Conservation (phyloP, 1,140 invertebrate species). For the Metopolophium dirhodum region DNA sequence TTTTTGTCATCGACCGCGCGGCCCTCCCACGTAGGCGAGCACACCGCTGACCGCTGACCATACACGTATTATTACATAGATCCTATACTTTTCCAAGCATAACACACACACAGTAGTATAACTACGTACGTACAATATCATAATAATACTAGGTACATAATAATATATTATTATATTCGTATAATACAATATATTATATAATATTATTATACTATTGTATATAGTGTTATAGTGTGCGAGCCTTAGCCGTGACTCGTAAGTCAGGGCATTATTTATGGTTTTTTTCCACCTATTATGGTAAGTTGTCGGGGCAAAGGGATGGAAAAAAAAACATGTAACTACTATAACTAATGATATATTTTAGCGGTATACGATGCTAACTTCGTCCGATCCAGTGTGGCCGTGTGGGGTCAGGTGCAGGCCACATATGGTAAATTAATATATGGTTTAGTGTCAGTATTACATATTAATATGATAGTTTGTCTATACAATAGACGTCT, state of each 20-base stretch:
- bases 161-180: background rate
- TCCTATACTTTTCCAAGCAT: background rate
- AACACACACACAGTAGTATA: background rate
- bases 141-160: background rate
- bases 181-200: background rate
- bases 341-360: background rate
- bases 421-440: background rate
- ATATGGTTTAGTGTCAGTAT: background rate
- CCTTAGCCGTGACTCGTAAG: no score
- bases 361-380: background rate
- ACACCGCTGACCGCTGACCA: background rate
- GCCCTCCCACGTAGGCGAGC: slow-evolving; percentile 35
- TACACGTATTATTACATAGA: background rate
- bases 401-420: background rate
- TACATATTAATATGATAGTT: no score
- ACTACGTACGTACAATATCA: background rate
- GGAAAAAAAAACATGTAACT: background rate
- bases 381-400: background rate
- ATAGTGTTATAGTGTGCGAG: background rate
- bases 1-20: slow-evolving; percentile 33
- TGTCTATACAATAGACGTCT: background rate
- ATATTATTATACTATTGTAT: no score
- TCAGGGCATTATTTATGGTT: no score
- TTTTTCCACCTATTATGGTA: background rate
- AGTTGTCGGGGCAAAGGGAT: background rate